Base-by-base conservation (phyloP, 1,140 invertebrate genomes). In the Meloidogyne exigua region DNA sequence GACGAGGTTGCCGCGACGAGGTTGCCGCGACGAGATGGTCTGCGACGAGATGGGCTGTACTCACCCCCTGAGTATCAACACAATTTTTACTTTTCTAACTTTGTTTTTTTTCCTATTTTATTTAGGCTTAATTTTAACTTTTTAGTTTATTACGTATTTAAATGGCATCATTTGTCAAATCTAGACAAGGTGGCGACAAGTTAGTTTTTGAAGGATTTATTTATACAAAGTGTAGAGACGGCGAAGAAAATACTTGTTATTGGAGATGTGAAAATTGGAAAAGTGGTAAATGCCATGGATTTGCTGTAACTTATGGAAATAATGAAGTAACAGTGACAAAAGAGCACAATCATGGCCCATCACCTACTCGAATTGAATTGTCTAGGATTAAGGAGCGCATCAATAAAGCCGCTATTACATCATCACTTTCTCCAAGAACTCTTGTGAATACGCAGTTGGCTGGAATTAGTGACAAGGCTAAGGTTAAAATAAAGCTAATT, bases 391-490 rank as follows among this genome's bases (percentile, higher is more conserved):
- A 42, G 0, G 10, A 72, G 0, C 12, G 11, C 2, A 72, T 72
- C 7, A 39, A 18, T 26, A 5, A 72, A 72, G 18, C 70, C 3
- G 11, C 70, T 63, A 39, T 21, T 25, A 28, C 5, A 11, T 12
- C 26, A n/a, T 18, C 21, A 42, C 12, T 32, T 11, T 18, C 70
- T 3, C 70, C 70, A 10, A 15, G 70, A 2, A 23, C 18, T 18
- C 21, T 72, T 15, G 70, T 72, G 1, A 44, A 21, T 49, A 18
- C 11, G 1, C n/a, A 44, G 10, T 18, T 72, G 5, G 65, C 28
- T 23, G 70, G 70, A 23, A 72, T 72, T 11, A 72, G 70, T 44
- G 39, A 72, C 23, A 21, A 72, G 10, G 70, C 70, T 10, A 72
- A 72, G 28, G 21, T 32, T 44, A n/a, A n/a, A n/a, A n/a, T n/a